phyloP scores from a whole-genome alignment of 2,797 vertebrate genomes.

The Thunnus albacares region DNA sequence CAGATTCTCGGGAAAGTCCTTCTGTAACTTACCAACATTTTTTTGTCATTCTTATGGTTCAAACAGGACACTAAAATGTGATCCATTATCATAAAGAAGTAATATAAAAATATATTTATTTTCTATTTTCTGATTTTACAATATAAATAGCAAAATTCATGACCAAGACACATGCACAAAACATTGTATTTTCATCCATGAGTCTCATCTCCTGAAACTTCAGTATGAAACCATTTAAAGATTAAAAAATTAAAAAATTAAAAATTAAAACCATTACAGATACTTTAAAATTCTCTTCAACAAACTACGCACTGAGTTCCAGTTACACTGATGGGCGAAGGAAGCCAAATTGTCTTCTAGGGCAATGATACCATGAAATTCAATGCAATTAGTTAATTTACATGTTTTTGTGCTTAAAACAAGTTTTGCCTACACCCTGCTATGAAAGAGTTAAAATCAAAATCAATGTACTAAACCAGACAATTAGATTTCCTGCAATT shows the following conservation, averaged over 20 bases:
- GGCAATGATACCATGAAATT: background rate
- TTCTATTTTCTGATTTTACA: background rate
- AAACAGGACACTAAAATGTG: too few species aligned
- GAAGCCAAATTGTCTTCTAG: slow-evolving; percentile 1
- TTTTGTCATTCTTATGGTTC: too few species aligned
- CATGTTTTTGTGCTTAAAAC: slow-evolving; percentile 16
- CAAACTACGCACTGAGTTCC: slow-evolving; percentile 2
- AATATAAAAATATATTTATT: background rate
- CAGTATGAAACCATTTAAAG: background rate
- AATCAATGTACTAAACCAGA: slow-evolving; percentile 51
- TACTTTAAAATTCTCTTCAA: background rate
- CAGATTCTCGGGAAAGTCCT: background rate
- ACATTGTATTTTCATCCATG: too few species aligned
- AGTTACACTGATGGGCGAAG: slow-evolving; percentile 18
- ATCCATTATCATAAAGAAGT: background rate
- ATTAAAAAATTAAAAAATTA: too few species aligned
- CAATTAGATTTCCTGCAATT: slow-evolving; percentile 66
- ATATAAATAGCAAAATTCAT: background rate
- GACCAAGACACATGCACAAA: background rate
- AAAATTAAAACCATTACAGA: slow-evolving; percentile 2
- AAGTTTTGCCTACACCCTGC: slow-evolving; percentile 5
- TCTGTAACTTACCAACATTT: background rate
- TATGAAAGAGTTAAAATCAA: slow-evolving; percentile 46
- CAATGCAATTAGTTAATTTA: slow-evolving; percentile 17
- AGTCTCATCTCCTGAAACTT: background rate